A percentile compares a stretch with the other conserved stretches of the same genome.
phyloP scores from a whole-genome alignment of 1,140 invertebrate genomes.

The Pogonus chalceus region DNA sequence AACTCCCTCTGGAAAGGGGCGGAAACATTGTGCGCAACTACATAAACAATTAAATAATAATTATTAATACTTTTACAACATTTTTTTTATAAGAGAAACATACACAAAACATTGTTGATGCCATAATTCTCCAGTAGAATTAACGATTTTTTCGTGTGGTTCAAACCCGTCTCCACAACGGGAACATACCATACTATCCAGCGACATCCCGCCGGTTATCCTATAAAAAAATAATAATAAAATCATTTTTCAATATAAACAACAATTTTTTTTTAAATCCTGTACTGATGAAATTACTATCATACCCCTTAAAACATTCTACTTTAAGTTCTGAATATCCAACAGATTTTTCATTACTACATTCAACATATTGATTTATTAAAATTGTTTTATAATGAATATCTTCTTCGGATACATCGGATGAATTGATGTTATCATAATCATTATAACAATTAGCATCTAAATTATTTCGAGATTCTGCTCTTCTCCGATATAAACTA shows the following conservation, averaged over 20 bases:
- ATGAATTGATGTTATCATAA: not conserved
- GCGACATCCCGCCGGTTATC: slow-evolving; percentile 62
- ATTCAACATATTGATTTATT: not conserved
- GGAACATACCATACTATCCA: slow-evolving; percentile 86
- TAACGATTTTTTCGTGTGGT: slow-evolving; percentile 95
- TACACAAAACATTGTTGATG: slow-evolving; percentile 99
- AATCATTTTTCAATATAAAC: slow-evolving; percentile 3
- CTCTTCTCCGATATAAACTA: not conserved
- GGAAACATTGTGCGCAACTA: slow-evolving; percentile 97
- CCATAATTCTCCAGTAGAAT: slow-evolving; percentile 96
- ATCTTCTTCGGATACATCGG: not conserved
- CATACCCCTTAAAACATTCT: too few species aligned
- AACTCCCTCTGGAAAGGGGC: slow-evolving; percentile 93
- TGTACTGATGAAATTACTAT: not conserved
- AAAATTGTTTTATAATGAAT: not conserved
- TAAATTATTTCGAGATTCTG: not conserved
- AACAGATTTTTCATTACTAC: too few species aligned
- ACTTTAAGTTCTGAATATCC: too few species aligned
- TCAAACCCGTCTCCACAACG: slow-evolving; percentile 91
- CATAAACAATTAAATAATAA: slow-evolving; percentile 10
- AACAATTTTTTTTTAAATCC: slow-evolving; percentile 8
- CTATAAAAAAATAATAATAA: slow-evolving; percentile 45
- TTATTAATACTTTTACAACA: too few species aligned
- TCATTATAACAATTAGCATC: not conserved
- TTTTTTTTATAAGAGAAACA: slow-evolving; percentile 38